These are phyloP conservation scores for Lasioglossum malachurum DNA, from an alignment of 2,888 invertebrate species.

Conservation along the genomic window DNA sequence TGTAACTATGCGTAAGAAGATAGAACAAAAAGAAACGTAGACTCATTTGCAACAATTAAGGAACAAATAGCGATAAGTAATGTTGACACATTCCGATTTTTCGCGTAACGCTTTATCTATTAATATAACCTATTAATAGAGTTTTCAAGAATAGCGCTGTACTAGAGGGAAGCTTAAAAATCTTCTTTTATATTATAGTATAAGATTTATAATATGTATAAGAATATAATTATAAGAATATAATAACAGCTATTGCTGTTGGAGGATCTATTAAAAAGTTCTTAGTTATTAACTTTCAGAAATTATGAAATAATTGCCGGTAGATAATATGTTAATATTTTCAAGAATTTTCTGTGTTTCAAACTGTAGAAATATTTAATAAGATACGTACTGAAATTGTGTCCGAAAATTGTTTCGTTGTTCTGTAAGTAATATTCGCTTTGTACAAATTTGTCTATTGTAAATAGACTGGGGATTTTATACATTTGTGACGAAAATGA, in stretches of 20 bases:
- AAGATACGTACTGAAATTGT: not conserved
- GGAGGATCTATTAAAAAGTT: too few species aligned
- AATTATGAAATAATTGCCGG: too few species aligned
- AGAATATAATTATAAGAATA: too few species aligned
- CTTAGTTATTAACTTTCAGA: too few species aligned
- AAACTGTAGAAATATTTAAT: not conserved
- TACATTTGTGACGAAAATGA: not conserved
- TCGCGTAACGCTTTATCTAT: not conserved
- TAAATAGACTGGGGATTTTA: constrained; percentile 1
- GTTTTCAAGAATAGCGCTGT: too few species aligned
- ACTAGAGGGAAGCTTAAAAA: too few species aligned
- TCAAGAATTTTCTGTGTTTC: not conserved
- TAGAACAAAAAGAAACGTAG: not conserved
- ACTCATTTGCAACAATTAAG: not conserved
- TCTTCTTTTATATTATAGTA: too few species aligned
- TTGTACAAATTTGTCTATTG: not conserved
- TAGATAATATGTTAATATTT: not conserved
- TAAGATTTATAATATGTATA: too few species aligned
- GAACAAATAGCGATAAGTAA: not conserved
- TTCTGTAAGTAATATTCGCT: not conserved
- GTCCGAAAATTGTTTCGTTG: not conserved
- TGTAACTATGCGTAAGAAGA: not conserved
- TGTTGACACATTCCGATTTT: not conserved
- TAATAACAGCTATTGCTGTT: too few species aligned
- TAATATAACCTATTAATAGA: not conserved